A percentile compares a stretch with the other conserved stretches of the same genome.
Evolutionary conservation across 2,888 invertebrate genomes (phyloP).

Genomic region (Agrochola litura): DNA sequence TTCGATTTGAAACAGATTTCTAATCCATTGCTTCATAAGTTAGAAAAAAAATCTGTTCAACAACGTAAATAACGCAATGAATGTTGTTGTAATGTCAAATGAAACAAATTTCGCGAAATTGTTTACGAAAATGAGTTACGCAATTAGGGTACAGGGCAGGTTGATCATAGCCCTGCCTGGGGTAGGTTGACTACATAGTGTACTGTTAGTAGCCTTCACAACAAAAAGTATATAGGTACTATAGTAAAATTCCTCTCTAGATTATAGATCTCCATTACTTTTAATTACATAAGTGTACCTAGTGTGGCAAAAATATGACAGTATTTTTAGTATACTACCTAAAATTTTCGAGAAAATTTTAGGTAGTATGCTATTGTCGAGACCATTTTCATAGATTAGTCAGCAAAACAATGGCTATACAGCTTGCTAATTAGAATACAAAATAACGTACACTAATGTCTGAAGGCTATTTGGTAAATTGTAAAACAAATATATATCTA

Average conservation of each 20-base stretch:
- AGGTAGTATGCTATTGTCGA: too few relatives aligned
- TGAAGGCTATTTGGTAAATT: conserved; percentile 42
- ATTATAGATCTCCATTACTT: background rate
- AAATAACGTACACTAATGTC: background rate
- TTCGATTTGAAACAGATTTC: too few relatives aligned
- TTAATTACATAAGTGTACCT: background rate
- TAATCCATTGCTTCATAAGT: too few relatives aligned
- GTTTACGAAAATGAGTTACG: too few relatives aligned
- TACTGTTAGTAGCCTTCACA: background rate
- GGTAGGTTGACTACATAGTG: background rate
- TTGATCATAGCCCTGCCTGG: background rate
- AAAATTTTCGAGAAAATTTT: too few relatives aligned
- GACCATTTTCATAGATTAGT: conserved; percentile 2
- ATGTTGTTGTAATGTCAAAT: too few relatives aligned
- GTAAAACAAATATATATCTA: conserved; percentile 8
- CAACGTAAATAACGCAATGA: too few relatives aligned
- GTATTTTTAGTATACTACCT: conserved; percentile 11
- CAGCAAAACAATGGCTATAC: conserved; percentile 14
- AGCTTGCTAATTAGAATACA: conserved; percentile 22
- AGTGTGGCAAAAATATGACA: background rate
- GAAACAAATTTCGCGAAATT: too few relatives aligned
- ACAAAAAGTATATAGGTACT: background rate
- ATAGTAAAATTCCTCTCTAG: background rate
- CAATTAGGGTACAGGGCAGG: too few relatives aligned
- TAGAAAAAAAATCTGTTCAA: too few relatives aligned